Percentiles rank a stretch among this genome's conserved stretches.
These are phyloP conservation scores for Hydropotes inermis DNA, from an alignment of 2,113 vertebrate genomes.

Conservation along the genomic window DNA sequence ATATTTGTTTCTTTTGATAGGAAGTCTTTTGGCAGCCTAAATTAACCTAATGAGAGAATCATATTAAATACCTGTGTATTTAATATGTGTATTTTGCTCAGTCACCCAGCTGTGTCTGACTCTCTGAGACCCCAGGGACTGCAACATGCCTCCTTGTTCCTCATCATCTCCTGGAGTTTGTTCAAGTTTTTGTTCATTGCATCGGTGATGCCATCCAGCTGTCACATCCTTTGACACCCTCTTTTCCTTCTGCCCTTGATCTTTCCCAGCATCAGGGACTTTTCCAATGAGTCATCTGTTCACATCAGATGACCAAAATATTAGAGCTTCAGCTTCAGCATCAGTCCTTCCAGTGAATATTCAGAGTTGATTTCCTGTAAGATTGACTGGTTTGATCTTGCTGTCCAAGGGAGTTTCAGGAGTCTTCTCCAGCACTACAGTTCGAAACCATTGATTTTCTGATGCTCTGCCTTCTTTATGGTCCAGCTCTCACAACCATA, in stretches of 20 bases:
- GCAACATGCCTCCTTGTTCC: neutral
- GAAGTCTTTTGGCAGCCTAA: neutral
- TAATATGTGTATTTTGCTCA: too few relatives aligned
- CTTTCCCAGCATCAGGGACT: neutral
- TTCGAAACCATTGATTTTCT: neutral
- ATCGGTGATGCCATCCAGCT: neutral
- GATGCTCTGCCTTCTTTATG: neutral
- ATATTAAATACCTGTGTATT: neutral
- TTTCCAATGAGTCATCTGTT: neutral
- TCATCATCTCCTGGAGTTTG: neutral
- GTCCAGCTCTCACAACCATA: neutral
- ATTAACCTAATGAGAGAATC: neutral
- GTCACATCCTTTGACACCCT: neutral
- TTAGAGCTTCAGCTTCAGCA: neutral
- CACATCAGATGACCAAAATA: neutral
- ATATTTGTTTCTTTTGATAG: neutral
- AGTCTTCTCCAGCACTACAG: neutral
- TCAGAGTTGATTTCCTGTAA: neutral
- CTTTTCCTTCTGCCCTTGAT: neutral
- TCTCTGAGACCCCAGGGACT: neutral
- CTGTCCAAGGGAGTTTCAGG: neutral
- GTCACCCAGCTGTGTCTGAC: neutral
- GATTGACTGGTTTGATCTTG: neutral
- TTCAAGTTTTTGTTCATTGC: neutral
- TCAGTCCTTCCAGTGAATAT: neutral